Percentiles rank a stretch among this genome's conserved stretches.
Conservation (phyloP, 2,888 invertebrate species). For the Papilio elwesi region DNA sequence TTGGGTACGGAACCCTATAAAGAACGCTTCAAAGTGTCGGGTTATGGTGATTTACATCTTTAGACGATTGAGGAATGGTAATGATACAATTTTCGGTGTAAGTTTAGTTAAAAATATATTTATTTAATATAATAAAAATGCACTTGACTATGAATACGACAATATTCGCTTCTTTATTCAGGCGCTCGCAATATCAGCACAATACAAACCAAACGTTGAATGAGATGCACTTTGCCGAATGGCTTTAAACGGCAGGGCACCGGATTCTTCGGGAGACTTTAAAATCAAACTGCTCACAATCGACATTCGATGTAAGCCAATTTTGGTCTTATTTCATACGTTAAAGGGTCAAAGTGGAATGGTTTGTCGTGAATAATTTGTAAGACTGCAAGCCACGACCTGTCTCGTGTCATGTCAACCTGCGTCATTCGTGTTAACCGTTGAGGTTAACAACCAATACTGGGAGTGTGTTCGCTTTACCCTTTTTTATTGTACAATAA, state of each 20-base stretch:
- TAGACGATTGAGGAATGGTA: too few species aligned
- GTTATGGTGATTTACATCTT: too few species aligned
- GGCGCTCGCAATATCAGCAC: conserved; percentile 46
- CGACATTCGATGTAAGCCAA: conserved; percentile 12
- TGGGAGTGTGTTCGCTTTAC: too few species aligned
- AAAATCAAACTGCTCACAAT: conserved; percentile 34
- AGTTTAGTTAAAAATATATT: too few species aligned
- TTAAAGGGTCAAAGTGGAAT: conserved; percentile 4
- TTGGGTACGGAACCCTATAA: too few species aligned
- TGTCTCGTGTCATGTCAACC: neutral
- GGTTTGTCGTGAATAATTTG: conserved; percentile 14
- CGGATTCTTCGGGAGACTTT: conserved; percentile 23
- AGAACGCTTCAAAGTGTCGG: neutral
- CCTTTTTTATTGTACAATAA: too few species aligned
- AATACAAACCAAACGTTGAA: conserved; percentile 45
- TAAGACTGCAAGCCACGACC: neutral
- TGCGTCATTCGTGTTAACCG: too few species aligned
- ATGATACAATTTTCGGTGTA: too few species aligned
- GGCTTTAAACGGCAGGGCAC: conserved; percentile 44
- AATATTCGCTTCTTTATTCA: conserved; percentile 39
- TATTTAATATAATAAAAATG: conserved; percentile 9
- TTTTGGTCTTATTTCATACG: conserved; percentile 19
- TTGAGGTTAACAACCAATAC: neutral
- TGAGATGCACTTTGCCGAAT: conserved; percentile 48
- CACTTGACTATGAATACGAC: conserved; percentile 32